phyloP scores from a whole-genome alignment of 1,140 invertebrate genomes.

The Lepidostoma basale region DNA sequence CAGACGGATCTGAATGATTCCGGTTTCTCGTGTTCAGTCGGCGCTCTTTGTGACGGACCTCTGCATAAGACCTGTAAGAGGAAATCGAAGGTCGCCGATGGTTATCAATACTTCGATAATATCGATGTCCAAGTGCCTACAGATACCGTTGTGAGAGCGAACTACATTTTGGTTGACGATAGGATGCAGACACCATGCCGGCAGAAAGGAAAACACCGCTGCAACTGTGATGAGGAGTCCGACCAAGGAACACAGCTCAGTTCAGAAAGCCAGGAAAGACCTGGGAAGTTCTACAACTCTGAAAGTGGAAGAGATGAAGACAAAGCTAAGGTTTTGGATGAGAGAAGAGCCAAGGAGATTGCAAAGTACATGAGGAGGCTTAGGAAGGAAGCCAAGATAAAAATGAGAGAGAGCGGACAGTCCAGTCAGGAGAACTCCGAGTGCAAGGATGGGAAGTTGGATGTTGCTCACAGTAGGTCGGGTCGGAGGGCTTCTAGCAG shows the following conservation, averaged over 20 bases:
- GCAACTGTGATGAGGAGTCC: constrained; percentile 66
- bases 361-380: constrained; percentile 57
- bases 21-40: constrained; percentile 24
- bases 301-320: constrained; percentile 46
- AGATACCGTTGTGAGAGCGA: constrained; percentile 19
- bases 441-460: neutral
- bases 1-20: constrained; percentile 33
- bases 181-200: constrained; percentile 72
- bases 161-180: constrained; percentile 65
- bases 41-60: constrained; percentile 25
- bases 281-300: constrained; percentile 46
- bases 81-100: constrained; percentile 22
- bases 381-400: constrained; percentile 56
- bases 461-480: neutral
- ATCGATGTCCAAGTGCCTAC: constrained; percentile 31
- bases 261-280: constrained; percentile 32
- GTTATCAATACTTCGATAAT: constrained; percentile 31
- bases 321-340: constrained; percentile 47
- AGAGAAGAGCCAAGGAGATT: constrained; percentile 54
- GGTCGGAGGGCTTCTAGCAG: neutral
- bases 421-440: constrained; percentile 50
- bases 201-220: constrained; percentile 74
- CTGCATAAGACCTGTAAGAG: constrained; percentile 11
- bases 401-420: constrained; percentile 51
- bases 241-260: constrained; percentile 48